Percentiles rank a stretch among this genome's conserved stretches.
These are phyloP conservation scores for Gambusia holbrooki DNA, from an alignment of 2,113 vertebrate species.

Conservation along the genomic window DNA sequence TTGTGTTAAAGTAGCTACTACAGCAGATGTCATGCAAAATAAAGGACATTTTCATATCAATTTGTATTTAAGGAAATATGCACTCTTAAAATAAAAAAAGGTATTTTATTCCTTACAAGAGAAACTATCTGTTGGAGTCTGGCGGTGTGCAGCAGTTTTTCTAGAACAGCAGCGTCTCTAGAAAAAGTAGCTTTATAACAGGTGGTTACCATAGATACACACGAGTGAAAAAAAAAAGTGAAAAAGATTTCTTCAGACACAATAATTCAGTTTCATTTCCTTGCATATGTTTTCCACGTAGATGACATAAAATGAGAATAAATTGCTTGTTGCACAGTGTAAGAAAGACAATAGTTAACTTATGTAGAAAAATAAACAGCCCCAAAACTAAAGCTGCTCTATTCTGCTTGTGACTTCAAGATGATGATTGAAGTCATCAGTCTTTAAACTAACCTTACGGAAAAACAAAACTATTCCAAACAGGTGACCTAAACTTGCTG, in stretches of 20 bases:
- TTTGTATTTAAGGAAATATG: neutral
- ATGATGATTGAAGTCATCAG: neutral
- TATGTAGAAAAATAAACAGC: neutral
- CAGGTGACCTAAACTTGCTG: neutral
- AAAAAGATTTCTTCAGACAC: neutral
- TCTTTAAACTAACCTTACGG: neutral
- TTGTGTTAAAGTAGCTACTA: neutral
- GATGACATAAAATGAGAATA: neutral
- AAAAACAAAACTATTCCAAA: neutral
- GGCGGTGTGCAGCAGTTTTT: neutral
- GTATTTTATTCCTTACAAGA: neutral
- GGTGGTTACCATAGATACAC: neutral
- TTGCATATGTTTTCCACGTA: neutral
- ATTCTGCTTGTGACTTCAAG: neutral
- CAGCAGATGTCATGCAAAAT: neutral
- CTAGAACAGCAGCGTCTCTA: neutral
- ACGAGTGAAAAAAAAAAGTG: neutral
- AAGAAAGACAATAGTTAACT: neutral
- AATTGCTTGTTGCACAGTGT: neutral
- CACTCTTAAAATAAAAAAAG: neutral
- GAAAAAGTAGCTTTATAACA: neutral
- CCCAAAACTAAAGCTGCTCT: neutral
- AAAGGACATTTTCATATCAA: too few species aligned
- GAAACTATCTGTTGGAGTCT: neutral
- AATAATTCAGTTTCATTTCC: neutral